Evolutionary conservation across 2,113 vertebrate species (phyloP).

Genomic region (Stegostoma tigrinum): DNA sequence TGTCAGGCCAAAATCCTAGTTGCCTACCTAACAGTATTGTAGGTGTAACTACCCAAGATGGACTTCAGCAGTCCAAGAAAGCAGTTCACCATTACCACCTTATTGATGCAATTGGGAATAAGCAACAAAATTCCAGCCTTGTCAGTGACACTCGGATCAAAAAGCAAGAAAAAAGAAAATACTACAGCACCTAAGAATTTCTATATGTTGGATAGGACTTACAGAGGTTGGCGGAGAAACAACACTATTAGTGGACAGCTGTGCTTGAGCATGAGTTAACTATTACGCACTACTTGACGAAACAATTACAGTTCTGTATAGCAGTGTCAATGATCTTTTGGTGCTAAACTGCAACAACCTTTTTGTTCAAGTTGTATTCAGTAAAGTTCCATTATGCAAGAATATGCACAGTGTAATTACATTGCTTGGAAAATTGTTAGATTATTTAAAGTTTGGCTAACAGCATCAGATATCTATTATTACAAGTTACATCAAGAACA

Average conservation of each 20-base stretch:
- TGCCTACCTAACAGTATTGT: background rate
- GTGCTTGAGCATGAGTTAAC: conserved; percentile 25
- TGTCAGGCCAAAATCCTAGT: background rate
- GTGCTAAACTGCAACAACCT: background rate
- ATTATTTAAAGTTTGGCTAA: background rate
- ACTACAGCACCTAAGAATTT: background rate
- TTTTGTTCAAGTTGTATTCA: background rate
- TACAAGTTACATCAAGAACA: background rate
- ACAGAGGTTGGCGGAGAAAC: background rate
- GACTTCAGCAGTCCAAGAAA: background rate
- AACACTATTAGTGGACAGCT: background rate
- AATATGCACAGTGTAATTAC: background rate
- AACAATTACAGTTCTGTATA: background rate
- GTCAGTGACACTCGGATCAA: background rate
- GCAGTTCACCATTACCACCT: background rate
- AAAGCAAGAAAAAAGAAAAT: background rate
- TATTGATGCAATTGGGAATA: background rate
- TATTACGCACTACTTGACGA: background rate
- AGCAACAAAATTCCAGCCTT: background rate
- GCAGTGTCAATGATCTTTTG: conserved; percentile 9
- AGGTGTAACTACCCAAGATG: background rate
- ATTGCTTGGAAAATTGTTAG: background rate
- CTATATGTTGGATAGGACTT: background rate
- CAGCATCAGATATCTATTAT: background rate
- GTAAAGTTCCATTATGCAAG: background rate